Evolutionary conservation across 1,140 invertebrate species (phyloP), one percentile per base, ranked within the genome.

Genomic region (Papilio polytes): DNA sequence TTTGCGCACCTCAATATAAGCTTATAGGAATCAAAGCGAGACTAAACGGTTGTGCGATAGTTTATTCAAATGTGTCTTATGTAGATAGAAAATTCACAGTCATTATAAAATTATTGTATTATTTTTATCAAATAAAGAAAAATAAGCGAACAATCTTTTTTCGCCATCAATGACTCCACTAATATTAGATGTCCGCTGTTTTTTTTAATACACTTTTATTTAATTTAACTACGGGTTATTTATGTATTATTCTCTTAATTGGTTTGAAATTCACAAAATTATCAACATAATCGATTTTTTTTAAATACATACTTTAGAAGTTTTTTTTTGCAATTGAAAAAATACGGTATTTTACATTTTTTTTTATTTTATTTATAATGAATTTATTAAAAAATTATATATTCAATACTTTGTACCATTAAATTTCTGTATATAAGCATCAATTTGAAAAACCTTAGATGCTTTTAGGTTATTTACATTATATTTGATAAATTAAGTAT

Each of bases 371-470:
- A 59, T 4, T 18, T 48, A 18, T 15, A 51, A 51, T 51, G 48
- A 51, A 15, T 51, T 51, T 26, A 63, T 63, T 63, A 13, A 63
- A 26, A 26, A 63, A 63, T n/a, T n/a, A 13, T 26, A 26, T 59
- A 3, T 59, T 26, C 20, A 10, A 9, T 13, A 13, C 8, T 26
- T 63, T 63, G 10, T 74, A 26, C 44, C 13, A 74, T 48, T 48
- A 48, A 48, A 18, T 51, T 74, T 74, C 22, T 48, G 73, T 74
- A 74, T 51, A 74, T 74, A 51, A 48, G 44, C 73, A 51, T 22
- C 18, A 48, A 74, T 20, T 74, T 48, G 10, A 22, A 22, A 44
- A 74, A 44, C 26, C 73, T 15, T 74, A 20, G 9, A 1, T 59
- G 53, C n/a, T 59, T 59, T 63, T 63, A 63, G 59, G 20, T 63